Base-by-base conservation (phyloP, 2,113 vertebrate species). In the Monarcha castaneiventris region DNA sequence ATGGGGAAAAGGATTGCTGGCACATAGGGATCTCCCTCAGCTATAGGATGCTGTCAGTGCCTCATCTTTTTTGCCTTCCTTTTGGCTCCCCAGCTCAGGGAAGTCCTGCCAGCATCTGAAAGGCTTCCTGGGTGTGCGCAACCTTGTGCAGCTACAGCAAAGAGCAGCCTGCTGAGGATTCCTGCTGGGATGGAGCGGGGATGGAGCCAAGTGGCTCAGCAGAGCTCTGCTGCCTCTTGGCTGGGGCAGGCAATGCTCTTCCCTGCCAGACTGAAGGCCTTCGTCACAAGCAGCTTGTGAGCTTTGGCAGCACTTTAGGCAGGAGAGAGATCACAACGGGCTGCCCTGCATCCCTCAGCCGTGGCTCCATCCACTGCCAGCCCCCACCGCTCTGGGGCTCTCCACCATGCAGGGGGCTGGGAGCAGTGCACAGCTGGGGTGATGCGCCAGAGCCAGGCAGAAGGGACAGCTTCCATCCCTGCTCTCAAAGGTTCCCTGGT, bases 141-240 rank as follows among this genome's bases (percentile, higher is more conserved):
- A 2, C 51, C 20, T 35, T 16, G 37, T 56, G 66, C 8, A 6
- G 68, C 63, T 89, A 56, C 75, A 64, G 81, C 46, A 30, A 73
- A 81, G 74, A 84, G 71, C 62, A 83, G 73, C 33, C 82, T 69
- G 43, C 79, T 14, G 79, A 93, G 86, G 92, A 86, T 84, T 93
- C 83, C 85, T 43, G 27, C 63, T 59, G 86, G 89, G 61, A 71
- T 86, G 91, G 25, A 83, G 23, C 1, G 0, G 17, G 18, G 54
- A 71, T 35, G 73, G 68, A 93, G 90, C 72, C 85, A 88, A 91
- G 72, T 0, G 0, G 35, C 48, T 82, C 54, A 5, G 90, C 73
- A 81, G 35, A 54, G 88, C 72, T 83, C 88, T 71, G 56, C 76
- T 87, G 44, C 72, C 58, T 76, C 79, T 93, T 55, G 63, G 75